Evolutionary conservation across 2,113 vertebrate genomes (phyloP), one percentile per base, ranked within the genome.

Genomic region (Alethe diademata): DNA sequence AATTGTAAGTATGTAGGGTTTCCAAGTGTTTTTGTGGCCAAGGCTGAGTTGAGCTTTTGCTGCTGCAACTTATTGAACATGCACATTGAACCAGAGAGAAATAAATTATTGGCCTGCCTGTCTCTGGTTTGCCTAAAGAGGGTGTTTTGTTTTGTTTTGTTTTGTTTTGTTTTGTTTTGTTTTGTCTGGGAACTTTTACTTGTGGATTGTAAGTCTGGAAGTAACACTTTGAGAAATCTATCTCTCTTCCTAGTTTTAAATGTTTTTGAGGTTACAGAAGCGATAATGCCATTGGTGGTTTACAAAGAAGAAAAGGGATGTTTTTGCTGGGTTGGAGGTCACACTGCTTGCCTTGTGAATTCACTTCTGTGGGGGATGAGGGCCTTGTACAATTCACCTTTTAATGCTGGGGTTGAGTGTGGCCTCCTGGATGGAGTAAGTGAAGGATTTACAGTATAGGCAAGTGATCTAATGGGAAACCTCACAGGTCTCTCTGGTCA

Each of bases 1-100:
- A 45, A 97, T 95, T 92, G 84, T 95, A 86, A 91, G 72, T 74
- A 23, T n/a, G 23, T 66, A 66, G 24, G 70, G 19, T 74, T 89
- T 78, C 66, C 50, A 65, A 57, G 51, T 70, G 43, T 64, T 89
- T 88, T 56, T 79, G 50, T 88, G 74, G 36, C 56, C 38, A 65
- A 62, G 24, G 17, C 17, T 38, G 35, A 83, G 40, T 2, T 71
- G 33, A 83, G 14, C 72, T 90, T 86, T 81, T 73, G 14, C 38
- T 96, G 38, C 74, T 91, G 54, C 45, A 82, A 58, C 58, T 73
- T 38, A 92, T 61, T 50, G 50, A 73, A 65, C n/a, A 8, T 0
- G 10, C 43, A 69, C 54, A 31, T 7, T 65, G 19, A 62, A 48
- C 29, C 35, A 79, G 33, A 79, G 25, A 38, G 36, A 65, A 75